Conservation (phyloP, 1,140 invertebrate genomes). For the Phenacoccus solenopsis region DNA sequence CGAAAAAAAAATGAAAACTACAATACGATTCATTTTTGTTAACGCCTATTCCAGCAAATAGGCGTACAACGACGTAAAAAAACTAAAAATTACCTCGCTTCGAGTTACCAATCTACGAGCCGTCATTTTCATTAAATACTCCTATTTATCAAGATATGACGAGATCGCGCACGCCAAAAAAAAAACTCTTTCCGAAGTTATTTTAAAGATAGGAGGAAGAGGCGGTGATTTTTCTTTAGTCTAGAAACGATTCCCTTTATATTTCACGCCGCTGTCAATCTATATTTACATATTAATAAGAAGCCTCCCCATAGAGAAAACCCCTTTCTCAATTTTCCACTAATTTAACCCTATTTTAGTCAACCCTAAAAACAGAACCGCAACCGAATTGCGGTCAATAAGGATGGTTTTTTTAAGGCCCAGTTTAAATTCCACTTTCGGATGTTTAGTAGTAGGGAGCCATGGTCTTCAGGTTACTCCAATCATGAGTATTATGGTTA, state of each 20-base stretch:
- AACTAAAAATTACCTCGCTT: neutral
- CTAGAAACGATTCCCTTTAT: neutral
- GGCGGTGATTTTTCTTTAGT: neutral
- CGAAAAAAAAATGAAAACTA: too few species aligned
- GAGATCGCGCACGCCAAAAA: neutral
- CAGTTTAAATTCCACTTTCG: too few species aligned
- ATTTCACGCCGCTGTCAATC: conserved; percentile 12
- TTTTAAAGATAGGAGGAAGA: neutral
- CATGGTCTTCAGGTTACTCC: too few species aligned
- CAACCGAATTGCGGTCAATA: conserved; percentile 8
- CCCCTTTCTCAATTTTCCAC: conserved; percentile 16
- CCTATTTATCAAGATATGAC: neutral
- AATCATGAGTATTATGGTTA: too few species aligned
- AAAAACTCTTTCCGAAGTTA: neutral
- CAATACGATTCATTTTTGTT: too few species aligned
- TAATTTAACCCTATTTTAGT: conserved; percentile 11
- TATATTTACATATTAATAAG: conserved; percentile 18
- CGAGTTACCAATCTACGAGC: neutral
- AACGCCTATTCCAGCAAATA: too few species aligned
- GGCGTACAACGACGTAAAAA: too few species aligned
- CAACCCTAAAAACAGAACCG: neutral
- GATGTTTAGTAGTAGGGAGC: too few species aligned
- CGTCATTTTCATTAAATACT: neutral
- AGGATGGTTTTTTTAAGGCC: neutral
- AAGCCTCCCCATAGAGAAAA: neutral